phyloP scores from a whole-genome alignment of 2,113 vertebrate species.

The Saimiri boliviensis region DNA sequence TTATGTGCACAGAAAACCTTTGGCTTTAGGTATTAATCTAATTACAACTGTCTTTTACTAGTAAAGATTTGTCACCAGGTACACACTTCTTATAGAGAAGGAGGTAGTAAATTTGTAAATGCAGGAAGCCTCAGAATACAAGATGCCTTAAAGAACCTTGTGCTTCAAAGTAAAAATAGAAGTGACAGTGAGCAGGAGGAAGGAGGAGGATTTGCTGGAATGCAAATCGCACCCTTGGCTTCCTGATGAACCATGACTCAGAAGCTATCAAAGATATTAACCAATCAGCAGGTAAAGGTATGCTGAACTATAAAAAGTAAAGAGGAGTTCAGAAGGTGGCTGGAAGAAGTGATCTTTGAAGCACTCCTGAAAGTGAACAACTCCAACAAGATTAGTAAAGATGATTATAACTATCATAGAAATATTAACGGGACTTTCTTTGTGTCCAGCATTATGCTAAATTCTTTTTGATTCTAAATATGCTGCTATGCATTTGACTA shows the following conservation, averaged over 20 bases:
- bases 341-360: not conserved
- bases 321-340: not conserved
- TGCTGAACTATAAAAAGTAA: not conserved
- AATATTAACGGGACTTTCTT: not conserved
- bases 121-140: not conserved
- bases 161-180: constrained; percentile 63
- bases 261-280: constrained; percentile 49
- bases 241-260: constrained; percentile 56
- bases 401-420: not conserved
- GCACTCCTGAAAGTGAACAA: not conserved
- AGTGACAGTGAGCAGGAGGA: constrained; percentile 52
- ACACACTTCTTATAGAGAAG: not conserved
- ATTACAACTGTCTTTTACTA: not conserved
- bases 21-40: not conserved
- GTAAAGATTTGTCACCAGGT: not conserved
- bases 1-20: not conserved
- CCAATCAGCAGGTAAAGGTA: not conserved
- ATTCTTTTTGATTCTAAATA: not conserved
- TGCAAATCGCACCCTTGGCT: constrained; percentile 59
- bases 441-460: not conserved
- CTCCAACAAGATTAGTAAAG: not conserved
- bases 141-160: constrained; percentile 52
- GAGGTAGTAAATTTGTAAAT: not conserved
- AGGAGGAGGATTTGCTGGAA: not conserved
- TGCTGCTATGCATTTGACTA: not conserved